Evolutionary conservation across 2,113 vertebrate species (phyloP).

Genomic region (Halcyon malimbica): DNA sequence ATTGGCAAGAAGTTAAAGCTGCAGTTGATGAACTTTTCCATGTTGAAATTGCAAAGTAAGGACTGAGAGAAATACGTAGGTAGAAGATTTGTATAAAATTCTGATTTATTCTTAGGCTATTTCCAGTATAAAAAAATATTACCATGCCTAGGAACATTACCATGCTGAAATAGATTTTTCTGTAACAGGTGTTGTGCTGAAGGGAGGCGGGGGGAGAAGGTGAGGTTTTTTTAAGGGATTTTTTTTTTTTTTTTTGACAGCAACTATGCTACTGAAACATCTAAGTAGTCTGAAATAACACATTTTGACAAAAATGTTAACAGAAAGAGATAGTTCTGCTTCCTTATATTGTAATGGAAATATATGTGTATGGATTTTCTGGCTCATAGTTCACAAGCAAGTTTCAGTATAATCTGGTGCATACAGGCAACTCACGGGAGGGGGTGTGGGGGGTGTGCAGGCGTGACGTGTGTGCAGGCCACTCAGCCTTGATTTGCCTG

Average conservation of each 20-base stretch:
- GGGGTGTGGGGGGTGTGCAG: too few species aligned
- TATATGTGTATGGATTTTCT: not conserved
- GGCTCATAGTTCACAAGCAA: too few species aligned
- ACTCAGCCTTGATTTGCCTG: too few species aligned
- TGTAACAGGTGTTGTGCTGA: not conserved
- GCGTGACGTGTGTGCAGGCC: too few species aligned
- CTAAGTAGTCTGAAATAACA: not conserved
- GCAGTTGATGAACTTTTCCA: not conserved
- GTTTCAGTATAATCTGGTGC: too few species aligned
- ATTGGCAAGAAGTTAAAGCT: not conserved
- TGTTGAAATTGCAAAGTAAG: not conserved
- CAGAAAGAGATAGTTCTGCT: not conserved
- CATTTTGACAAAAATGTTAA: not conserved
- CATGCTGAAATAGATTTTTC: not conserved
- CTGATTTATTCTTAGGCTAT: not conserved
- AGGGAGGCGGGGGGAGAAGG: not conserved
- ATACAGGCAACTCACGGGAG: too few species aligned
- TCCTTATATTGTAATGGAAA: not conserved
- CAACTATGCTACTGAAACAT: not conserved
- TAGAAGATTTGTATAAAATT: not conserved
- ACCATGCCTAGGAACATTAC: not conserved
- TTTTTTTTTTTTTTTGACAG: slow-evolving; percentile 4
- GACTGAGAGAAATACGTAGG: not conserved
- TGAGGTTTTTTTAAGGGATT: not conserved
- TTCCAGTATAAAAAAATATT: not conserved